Base-by-base conservation (phyloP, 2,113 vertebrate genomes). In the Istiophorus platypterus region DNA sequence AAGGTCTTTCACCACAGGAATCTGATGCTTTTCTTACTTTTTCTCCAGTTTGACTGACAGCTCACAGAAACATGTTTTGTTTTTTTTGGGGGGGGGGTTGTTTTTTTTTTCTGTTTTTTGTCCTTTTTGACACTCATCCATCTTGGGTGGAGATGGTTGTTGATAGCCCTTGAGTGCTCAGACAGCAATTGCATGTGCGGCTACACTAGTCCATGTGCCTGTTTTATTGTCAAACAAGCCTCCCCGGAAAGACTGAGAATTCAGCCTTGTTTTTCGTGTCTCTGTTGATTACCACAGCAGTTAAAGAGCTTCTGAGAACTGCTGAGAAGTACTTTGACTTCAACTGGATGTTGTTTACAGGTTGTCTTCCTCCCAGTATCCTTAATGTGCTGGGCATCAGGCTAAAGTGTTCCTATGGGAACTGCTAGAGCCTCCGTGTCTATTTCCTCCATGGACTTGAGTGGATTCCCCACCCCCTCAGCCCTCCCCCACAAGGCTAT, bases 11-110 rank as follows among this genome's bases (percentile, higher is more conserved):
- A 64, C 80, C 85, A 69, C 81, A 67, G 82, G 90, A 85, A 92
- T 95, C 93, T 90, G 90, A 92, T 90, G 86, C 81, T 86, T 86
- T 84, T 92, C 80, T 77, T 67, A 86, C 90, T 87, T 90, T 88
- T 82, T 86, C 77, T 75, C 57, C 66, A 45, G 72, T 37, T 73
- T 88, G 89, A 91, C 71, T 87, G 92, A 88, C 88, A 87, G 84
- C 90, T 87, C 67, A 29, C 78, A 78, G 90, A 79, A 78, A 81
- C 62, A n/a, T n/a, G n/a, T n/a, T n/a, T n/a, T n/a, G n/a, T n/a
- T n/a, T n/a, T n/a, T n/a, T n/a, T n/a, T n/a, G n/a, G n/a, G n/a
- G n/a, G n/a, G n/a, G n/a, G n/a, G n/a, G n/a, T n/a, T n/a, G 65
- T 26, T 85, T 84, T 87, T 65, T 66, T 84, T 77, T 61, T 70